A percentile compares a stretch with the other conserved stretches of the same genome.
phyloP scores from a whole-genome alignment of 2,797 vertebrate genomes.

The Gobio occitaniae region DNA sequence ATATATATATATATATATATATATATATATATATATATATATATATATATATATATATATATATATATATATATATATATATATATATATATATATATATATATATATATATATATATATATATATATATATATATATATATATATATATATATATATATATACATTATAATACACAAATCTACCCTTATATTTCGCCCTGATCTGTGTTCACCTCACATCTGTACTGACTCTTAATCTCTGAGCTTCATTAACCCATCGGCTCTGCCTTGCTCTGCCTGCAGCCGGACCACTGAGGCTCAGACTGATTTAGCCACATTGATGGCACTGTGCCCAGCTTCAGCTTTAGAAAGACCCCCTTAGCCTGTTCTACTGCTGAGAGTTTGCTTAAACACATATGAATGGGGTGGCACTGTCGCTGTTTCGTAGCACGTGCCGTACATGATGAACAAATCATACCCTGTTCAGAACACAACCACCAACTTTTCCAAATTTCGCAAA shows the following conservation, averaged over 20 bases:
- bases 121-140: no score
- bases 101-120: no score
- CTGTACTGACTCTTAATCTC: slow-evolving; percentile 83
- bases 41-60: neutral
- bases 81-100: no score
- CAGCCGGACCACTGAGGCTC: neutral
- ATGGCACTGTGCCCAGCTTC: slow-evolving; percentile 80
- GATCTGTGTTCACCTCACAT: slow-evolving; percentile 80
- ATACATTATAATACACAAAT: slow-evolving; percentile 36
- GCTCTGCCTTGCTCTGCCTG: slow-evolving; percentile 71
- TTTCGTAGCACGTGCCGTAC: neutral
- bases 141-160: no score
- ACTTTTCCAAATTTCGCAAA: slow-evolving; percentile 39
- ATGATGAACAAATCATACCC: slow-evolving; percentile 37
- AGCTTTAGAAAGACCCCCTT: slow-evolving; percentile 22
- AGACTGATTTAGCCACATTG: slow-evolving; percentile 69
- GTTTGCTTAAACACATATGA: slow-evolving; percentile 35
- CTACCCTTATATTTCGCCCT: slow-evolving; percentile 73
- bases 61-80: neutral
- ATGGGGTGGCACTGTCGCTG: neutral
- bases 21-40: neutral
- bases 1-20: neutral
- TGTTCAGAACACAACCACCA: slow-evolving; percentile 23
- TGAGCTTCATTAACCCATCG: slow-evolving; percentile 84
- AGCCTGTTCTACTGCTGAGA: slow-evolving; percentile 22